Evolutionary conservation across 2,113 vertebrate genomes (phyloP), one percentile per base, ranked within the genome.

Genomic region (Machaerirhynchus nigripectus): DNA sequence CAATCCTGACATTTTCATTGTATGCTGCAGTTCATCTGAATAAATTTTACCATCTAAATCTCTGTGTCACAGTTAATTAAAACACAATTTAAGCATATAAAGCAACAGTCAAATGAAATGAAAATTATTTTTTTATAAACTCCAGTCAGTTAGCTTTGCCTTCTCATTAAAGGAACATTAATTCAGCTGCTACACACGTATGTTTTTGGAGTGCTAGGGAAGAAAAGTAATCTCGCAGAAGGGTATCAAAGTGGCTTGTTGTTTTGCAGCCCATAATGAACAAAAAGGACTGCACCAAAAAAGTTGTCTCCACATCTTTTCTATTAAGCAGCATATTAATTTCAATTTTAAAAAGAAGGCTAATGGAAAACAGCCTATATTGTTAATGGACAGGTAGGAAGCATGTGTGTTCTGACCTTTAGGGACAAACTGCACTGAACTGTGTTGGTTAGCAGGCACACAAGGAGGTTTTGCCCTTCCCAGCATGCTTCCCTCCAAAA

Each of bases 101-200:
- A 89, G 15, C 79, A 94, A 76, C 30, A 75, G 56, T 55, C 47
- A 91, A 96, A 92, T 77, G n/a, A 96, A 97, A 96, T 65, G 19
- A 97, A 96, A 91, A 89, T 95, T 91, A 93, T 95, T 96, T 94
- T 95, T 81, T 3, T 17, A 92, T 86, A 96, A 96, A 91, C 59
- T 94, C 67, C 44, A 96, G 78, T 92, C 79, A 79, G 77, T 95
- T 55, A 81, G 73, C 9, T 95, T 83, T 91, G 89, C 79, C 40
- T 91, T 95, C 67, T 95, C 77, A 92, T 95, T 91, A 97, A 97
- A 94, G 60, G 82, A 97, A 92, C 24, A 94, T 84, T 91, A 93
- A 93, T 89, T 77, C 42, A 90, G 35, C 78, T 96, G 89, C 42
- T 95, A 63, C 1, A 10, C 65, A 90, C 0, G 0, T 70, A 67